Base-by-base conservation (phyloP, 2,888 invertebrate genomes). In the Volucella zonaria region DNA sequence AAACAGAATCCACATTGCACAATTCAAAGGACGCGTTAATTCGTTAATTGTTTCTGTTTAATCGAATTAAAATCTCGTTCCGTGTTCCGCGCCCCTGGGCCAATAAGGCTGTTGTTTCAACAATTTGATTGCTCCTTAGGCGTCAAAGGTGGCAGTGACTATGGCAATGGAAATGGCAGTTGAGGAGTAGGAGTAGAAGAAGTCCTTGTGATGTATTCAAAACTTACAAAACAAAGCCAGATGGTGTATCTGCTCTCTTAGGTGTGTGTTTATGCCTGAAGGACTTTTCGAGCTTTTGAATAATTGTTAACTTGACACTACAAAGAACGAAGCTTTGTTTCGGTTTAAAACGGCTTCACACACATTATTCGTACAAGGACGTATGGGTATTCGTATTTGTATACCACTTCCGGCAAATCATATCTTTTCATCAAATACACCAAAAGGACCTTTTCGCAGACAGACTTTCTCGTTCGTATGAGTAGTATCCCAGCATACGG, bases 1-100 rank as follows among this genome's bases (percentile, higher is more conserved):
- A 51, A 8, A 73, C 51, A 31, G 31, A 49, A 56, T 78, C 18
- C 58, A 68, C 67, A 18, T 66, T 47, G 11, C 49, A 61, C 73
- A 59, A 70, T 87, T 87, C 89, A 89, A 89, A 91, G 90, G 90
- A 91, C 90, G 91, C 91, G 91, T 91, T 91, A 91, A 90, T 90
- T 89, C 89, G 90, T 91, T 92, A 92, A 92, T 91, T 91, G 92
- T 90, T 92, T 89, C 89, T 89, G 90, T 90, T 90, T 91, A 92
- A 91, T 91, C 91, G 90, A 91, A 92, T 91, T 91, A 92, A 91
- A 91, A 90, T 90, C 90, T 66, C 54, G 82, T 58, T 8, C 9
- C 64, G 9, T n/a, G 2, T 2, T 51, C 51, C 71, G 73, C 14
- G 54, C 11, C 62, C 66, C 8, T 8, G 15, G 40, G 42, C 56